A percentile compares a stretch with the other conserved stretches of the same genome.
Evolutionary conservation across 2,113 vertebrate species (phyloP).

Genomic region (Cephalopholis sonnerati): DNA sequence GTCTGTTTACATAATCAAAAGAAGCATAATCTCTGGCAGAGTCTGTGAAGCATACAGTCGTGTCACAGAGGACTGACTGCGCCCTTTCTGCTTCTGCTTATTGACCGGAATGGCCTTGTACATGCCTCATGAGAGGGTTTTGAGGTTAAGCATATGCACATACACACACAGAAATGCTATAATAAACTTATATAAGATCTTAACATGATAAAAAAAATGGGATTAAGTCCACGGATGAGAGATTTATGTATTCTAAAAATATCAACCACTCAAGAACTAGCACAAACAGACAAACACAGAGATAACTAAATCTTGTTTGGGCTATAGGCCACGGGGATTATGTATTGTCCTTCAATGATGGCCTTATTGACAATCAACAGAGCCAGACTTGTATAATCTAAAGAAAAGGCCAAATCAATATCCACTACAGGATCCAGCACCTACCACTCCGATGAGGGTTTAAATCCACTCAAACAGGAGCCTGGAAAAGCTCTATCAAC

Average conservation of each 20-base stretch:
- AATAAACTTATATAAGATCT: slow-evolving; percentile 13
- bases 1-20: slow-evolving; percentile 43
- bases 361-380: slow-evolving; percentile 61
- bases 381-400: slow-evolving; percentile 68
- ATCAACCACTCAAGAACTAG: slow-evolving; percentile 7
- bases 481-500: slow-evolving; percentile 50
- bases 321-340: slow-evolving; percentile 57
- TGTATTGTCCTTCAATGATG: slow-evolving; percentile 54
- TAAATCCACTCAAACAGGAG: slow-evolving; percentile 51
- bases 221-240: background rate
- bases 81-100: slow-evolving; percentile 44
- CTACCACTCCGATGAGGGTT: slow-evolving; percentile 54
- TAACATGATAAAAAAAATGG: slow-evolving; percentile 14
- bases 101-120: slow-evolving; percentile 54
- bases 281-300: slow-evolving; percentile 15
- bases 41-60: slow-evolving; percentile 20
- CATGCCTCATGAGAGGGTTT: slow-evolving; percentile 44
- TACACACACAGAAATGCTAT: background rate
- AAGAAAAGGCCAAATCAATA: slow-evolving; percentile 72
- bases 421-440: slow-evolving; percentile 50
- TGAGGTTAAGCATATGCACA: slow-evolving; percentile 47
- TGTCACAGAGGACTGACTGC: slow-evolving; percentile 37
- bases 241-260: slow-evolving; percentile 29
- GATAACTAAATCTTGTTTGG: slow-evolving; percentile 55
- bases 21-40: slow-evolving; percentile 22